A percentile compares a stretch with the other conserved stretches of the same genome.
Conservation (phyloP, 1,140 invertebrate species). For the Leptonema lineaticorne region DNA sequence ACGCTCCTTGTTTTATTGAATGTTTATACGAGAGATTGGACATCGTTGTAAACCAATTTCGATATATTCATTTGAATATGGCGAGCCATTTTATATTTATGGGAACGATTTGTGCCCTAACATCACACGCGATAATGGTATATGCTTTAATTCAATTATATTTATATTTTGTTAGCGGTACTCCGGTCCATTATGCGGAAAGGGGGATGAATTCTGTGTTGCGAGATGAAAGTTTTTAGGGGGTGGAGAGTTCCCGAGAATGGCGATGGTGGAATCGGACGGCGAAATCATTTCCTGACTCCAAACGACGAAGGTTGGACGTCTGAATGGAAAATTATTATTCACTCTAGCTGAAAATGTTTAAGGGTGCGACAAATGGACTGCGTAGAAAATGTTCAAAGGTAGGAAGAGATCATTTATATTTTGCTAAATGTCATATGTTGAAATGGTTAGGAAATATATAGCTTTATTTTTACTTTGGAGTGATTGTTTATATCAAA, state of each 20-base stretch:
- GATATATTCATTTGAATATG: too few species aligned
- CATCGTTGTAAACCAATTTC: too few species aligned
- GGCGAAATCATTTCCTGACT: conserved; percentile 37
- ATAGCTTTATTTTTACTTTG: too few species aligned
- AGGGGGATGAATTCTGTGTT: conserved; percentile 3
- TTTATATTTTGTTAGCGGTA: conserved; percentile 27
- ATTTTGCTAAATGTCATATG: too few species aligned
- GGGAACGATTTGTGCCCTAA: conserved; percentile 3
- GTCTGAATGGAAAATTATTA: not conserved
- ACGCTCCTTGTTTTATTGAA: too few species aligned
- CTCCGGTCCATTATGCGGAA: conserved; percentile 3
- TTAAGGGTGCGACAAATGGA: not conserved
- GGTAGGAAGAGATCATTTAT: not conserved
- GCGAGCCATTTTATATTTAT: not conserved
- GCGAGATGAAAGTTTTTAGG: conserved; percentile 21
- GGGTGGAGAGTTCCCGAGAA: conserved; percentile 4
- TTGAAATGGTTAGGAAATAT: too few species aligned
- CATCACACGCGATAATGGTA: not conserved
- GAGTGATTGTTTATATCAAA: not conserved
- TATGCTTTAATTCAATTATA: conserved; percentile 40
- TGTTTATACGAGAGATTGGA: too few species aligned
- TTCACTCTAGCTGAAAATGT: not conserved
- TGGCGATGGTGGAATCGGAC: not conserved
- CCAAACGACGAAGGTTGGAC: conserved; percentile 23
- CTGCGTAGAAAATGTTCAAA: not conserved